Evolutionary conservation across 2,797 vertebrate species (phyloP).

Genomic region (Catostomus latipinnis): DNA sequence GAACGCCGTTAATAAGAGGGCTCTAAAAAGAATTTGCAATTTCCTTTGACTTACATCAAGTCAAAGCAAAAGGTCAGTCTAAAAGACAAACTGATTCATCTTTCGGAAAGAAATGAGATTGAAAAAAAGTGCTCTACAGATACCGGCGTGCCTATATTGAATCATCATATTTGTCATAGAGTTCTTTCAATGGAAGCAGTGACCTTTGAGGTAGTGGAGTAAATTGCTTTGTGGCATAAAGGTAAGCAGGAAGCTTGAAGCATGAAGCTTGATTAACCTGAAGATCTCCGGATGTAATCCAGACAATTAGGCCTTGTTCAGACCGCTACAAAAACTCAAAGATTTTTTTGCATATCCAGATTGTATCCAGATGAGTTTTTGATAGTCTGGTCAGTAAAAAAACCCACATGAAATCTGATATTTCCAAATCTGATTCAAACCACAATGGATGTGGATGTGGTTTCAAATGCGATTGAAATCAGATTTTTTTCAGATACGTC

Average conservation of each 20-base stretch:
- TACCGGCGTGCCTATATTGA: constrained; percentile 54
- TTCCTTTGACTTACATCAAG: constrained; percentile 47
- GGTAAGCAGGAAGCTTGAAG: constrained; percentile 65
- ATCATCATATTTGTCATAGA: constrained; percentile 81
- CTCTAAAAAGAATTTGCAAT: constrained; percentile 51
- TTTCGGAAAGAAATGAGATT: constrained; percentile 38
- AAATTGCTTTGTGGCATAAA: constrained; percentile 75
- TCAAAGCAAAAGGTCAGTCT: constrained; percentile 50
- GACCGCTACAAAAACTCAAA: no score
- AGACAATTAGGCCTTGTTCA: constrained; percentile 34
- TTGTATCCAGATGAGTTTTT: no score
- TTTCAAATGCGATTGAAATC: no score
- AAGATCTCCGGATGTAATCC: constrained; percentile 30
- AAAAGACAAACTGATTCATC: constrained; percentile 54
- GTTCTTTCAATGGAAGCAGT: constrained; percentile 73
- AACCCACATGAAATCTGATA: no score
- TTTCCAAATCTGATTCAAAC: no score
- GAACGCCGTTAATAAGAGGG: constrained; percentile 42
- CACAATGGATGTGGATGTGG: no score
- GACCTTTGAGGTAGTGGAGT: constrained; percentile 78
- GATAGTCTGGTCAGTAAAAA: no score
- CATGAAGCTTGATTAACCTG: constrained; percentile 65
- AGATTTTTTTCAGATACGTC: no score
- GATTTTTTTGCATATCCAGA: no score
- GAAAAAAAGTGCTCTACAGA: constrained; percentile 25